Evolutionary conservation across 1,140 invertebrate species (phyloP), one percentile per base, ranked within the genome.

Genomic region (Drosophila tani): DNA sequence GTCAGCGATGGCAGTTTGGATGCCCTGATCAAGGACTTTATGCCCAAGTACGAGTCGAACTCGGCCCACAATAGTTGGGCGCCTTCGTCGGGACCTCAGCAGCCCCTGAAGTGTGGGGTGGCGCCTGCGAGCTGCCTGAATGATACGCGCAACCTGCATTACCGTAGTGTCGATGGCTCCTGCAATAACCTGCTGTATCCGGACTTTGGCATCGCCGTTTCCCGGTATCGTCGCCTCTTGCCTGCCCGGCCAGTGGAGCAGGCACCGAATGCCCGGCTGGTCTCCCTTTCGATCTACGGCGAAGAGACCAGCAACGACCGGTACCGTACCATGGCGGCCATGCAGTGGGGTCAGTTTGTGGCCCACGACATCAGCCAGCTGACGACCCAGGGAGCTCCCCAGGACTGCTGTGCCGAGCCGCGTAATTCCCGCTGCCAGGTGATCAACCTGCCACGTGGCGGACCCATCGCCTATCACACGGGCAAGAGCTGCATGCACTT

Each of bases 291-390:
- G 0, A 62, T 97, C 12, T 97, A 96, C 81, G 94, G 94, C 0
- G 94, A 94, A 55, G 95, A 95, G 3, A 95, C 96, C 45, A 88
- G 94, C 0, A 93, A 95, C 17, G 96, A 97, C 86, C 94, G 93
- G 0, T 93, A 94, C 49, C 96, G 95, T 93, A 96, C 95, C 3
- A 92, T 97, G 24, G 95, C 95, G 5, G 94, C 96, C 14, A 97
- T 97, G 95, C 96, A 97, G 75, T 98, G 95, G 94, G 97, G 97
- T 5, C 97, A 98, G 93, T 96, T 98, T 60, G 95, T 98, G 15
- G 96, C 96, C 4, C 97, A 98, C 86, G 97, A 98, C 80, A 96
- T 97, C 94, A 96, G 95, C 27, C 93, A 96, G 82, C 94, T 96
- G 43, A 94, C 95, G 64, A 95, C 95, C 5, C 93, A 94, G 46